Conservation (phyloP, 2,888 invertebrate species). For the Neoascia interrupta region DNA sequence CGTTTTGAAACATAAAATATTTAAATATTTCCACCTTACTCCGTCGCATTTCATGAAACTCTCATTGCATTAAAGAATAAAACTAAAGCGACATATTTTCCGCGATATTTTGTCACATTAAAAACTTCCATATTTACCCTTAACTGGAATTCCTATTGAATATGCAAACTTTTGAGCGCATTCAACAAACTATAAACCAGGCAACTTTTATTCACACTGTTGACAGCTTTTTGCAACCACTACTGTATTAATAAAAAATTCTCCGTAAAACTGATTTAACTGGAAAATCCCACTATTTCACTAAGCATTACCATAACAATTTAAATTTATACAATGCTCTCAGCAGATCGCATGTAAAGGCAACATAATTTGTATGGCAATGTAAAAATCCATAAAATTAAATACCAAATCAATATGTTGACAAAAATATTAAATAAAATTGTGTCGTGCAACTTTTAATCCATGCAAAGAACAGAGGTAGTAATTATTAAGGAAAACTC, state of each 20-base stretch:
- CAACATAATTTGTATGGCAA: too few species aligned
- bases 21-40: too few species aligned
- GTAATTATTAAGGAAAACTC: slow-evolving; percentile 41
- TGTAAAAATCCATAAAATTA: slow-evolving; percentile 32
- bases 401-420: slow-evolving; percentile 50
- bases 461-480: slow-evolving; percentile 28
- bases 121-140: too few species aligned
- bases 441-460: slow-evolving; percentile 30
- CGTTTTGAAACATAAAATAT: too few species aligned
- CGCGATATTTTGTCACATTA: too few species aligned
- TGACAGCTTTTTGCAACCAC: background rate
- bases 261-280: background rate
- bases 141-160: too few species aligned
- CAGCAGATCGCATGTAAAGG: slow-evolving; percentile 55
- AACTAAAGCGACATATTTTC: too few species aligned
- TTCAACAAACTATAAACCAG: too few species aligned
- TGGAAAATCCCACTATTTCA: slow-evolving; percentile 38
- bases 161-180: too few species aligned
- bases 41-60: too few species aligned
- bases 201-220: background rate
- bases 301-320: slow-evolving; percentile 3
- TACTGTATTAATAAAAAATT: background rate
- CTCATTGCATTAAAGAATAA: too few species aligned
- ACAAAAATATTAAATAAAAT: slow-evolving; percentile 44
- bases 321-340: slow-evolving; percentile 1